phyloP scores from a whole-genome alignment of 2,797 vertebrate species.

The Sitta carolinensis region DNA sequence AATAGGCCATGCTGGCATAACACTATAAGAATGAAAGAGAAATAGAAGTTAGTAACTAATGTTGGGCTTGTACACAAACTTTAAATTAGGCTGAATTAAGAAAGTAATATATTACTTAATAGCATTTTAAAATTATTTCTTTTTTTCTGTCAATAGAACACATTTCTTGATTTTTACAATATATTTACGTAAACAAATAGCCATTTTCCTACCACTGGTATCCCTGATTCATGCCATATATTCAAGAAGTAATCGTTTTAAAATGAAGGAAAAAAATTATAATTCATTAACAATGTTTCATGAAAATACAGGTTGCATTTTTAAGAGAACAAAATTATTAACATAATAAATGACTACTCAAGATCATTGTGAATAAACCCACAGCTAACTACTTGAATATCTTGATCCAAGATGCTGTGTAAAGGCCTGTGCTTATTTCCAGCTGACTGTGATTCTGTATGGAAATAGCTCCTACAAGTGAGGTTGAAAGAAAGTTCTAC shows the following conservation, averaged over 20 bases:
- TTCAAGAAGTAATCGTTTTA: background rate
- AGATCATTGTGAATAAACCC: background rate
- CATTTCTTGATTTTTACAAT: background rate
- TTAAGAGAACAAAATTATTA: background rate
- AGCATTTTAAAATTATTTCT: background rate
- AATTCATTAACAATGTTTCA: background rate
- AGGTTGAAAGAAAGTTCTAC: background rate
- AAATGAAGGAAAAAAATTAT: background rate
- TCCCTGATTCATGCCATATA: too few species aligned
- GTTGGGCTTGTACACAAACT: background rate
- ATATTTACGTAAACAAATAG: background rate
- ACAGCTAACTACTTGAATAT: background rate
- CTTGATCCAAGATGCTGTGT: background rate
- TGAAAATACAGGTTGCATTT: background rate
- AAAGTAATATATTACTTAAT: background rate
- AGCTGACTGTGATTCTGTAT: background rate
- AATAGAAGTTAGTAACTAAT: background rate
- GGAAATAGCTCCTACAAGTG: background rate
- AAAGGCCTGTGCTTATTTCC: background rate
- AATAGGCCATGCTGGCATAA: background rate
- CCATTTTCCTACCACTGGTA: background rate
- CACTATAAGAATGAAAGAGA: background rate
- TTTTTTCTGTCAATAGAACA: background rate
- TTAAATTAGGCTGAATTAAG: background rate
- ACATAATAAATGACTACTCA: background rate